Evolutionary conservation across 2,797 vertebrate species (phyloP).

Genomic region (Anguilla pacifica): DNA sequence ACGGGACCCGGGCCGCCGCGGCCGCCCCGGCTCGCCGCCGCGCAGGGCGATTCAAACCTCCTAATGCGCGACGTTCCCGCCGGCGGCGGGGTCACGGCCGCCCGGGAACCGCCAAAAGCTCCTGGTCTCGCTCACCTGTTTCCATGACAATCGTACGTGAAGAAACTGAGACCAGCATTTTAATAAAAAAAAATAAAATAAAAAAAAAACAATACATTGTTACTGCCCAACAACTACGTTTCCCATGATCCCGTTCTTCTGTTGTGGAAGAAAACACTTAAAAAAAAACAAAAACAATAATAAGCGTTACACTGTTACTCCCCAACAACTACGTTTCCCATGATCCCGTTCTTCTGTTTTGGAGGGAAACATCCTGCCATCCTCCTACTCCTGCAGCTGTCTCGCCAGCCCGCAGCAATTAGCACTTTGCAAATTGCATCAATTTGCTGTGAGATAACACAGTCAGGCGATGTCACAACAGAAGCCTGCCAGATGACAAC

Average conservation of each 20-base stretch:
- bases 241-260: background rate
- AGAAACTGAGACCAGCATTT: background rate
- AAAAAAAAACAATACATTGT: background rate
- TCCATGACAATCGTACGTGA: background rate
- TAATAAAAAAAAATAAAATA: no score
- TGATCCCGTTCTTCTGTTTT: background rate
- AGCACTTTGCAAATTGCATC: conserved; percentile 55
- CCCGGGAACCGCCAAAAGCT: no score
- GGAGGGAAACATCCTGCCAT: conserved; percentile 24
- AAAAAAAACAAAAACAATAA: no score
- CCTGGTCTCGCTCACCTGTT: background rate
- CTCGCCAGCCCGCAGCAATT: conserved; percentile 57
- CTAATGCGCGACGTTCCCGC: background rate
- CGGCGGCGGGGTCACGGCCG: no score
- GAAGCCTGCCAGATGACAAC: conserved; percentile 42
- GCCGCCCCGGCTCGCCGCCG: conserved; percentile 20
- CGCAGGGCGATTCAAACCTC: background rate
- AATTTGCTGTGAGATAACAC: conserved; percentile 51
- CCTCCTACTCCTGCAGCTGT: conserved; percentile 41
- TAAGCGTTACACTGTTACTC: background rate
- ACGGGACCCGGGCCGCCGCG: conserved; percentile 29
- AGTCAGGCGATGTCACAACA: conserved; percentile 43
- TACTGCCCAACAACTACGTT: background rate
- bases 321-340: background rate
- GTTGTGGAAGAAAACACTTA: no score